Percentiles rank a stretch among this genome's conserved stretches.
These are phyloP conservation scores for Lordiphosa stackelbergi DNA, from an alignment of 1,140 invertebrate genomes.

Conservation along the genomic window DNA sequence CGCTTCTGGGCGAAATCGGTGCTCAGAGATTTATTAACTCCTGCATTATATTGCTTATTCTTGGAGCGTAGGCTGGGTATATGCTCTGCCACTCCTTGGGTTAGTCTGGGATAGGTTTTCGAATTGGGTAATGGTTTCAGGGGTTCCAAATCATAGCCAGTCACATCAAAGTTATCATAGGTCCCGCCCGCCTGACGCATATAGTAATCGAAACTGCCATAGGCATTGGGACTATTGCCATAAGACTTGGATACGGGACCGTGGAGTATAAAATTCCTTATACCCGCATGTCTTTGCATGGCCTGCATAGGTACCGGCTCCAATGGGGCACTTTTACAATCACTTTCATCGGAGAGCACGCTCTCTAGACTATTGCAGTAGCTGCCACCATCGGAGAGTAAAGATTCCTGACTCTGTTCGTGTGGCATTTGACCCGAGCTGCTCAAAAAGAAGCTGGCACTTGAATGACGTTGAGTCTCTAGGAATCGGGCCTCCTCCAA, in stretches of 20 bases:
- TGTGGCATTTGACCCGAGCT: slow-evolving; percentile 72
- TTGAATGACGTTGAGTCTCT: slow-evolving; percentile 79
- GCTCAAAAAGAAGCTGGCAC: slow-evolving; percentile 82
- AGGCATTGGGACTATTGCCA: slow-evolving; percentile 80
- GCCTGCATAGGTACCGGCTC: slow-evolving; percentile 79
- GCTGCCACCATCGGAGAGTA: slow-evolving; percentile 83
- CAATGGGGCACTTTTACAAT: slow-evolving; percentile 86
- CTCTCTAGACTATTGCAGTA: slow-evolving; percentile 87
- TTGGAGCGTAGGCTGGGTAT: slow-evolving; percentile 70
- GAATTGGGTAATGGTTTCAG: slow-evolving; percentile 61
- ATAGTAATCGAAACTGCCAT: slow-evolving; percentile 73
- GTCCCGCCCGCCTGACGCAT: slow-evolving; percentile 57
- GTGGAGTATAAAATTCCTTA: slow-evolving; percentile 70
- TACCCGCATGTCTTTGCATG: slow-evolving; percentile 65
- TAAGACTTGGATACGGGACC: slow-evolving; percentile 79
- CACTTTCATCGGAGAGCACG: slow-evolving; percentile 87
- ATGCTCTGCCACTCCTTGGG: slow-evolving; percentile 49
- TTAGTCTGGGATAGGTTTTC: slow-evolving; percentile 65
- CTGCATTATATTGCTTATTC: slow-evolving; percentile 72
- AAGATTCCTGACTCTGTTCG: slow-evolving; percentile 84
- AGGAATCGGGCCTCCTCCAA: slow-evolving; percentile 70
- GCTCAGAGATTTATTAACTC: slow-evolving; percentile 72
- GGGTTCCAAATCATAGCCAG: slow-evolving; percentile 65
- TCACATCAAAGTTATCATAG: slow-evolving; percentile 70
- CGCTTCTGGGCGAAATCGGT: slow-evolving; percentile 74